Base-by-base conservation (phyloP, 1,140 invertebrate genomes). In the Grapholita molesta region DNA sequence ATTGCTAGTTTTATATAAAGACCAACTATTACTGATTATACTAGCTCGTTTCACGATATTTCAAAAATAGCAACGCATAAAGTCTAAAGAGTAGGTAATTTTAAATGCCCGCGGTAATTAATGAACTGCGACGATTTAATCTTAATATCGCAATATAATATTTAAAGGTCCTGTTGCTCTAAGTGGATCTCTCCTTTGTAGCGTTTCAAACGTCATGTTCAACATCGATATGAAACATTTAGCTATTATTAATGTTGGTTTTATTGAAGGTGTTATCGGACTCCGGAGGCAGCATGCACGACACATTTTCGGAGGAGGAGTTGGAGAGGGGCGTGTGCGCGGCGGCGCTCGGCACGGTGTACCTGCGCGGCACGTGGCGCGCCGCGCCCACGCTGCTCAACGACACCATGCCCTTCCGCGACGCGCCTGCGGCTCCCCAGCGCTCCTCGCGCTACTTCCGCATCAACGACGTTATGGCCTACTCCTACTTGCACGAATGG, bases 321-420 rank as follows among this genome's bases (percentile, higher is more conserved):
- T 33, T 91, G 8, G 78, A 72, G 0, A 72, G 71, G 2, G 82
- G 80, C 6, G 69, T 84, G 5, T 77, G 77, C 55, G 86, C 82
- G 21, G 93, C 97, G 7, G 83, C 97, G 1, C 85, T 97, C 0
- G 97, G 96, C 85, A 97, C 96, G 0, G 91, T 98, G 64, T 97
- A 98, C 83, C 95, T 98, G 81, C 97, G 97, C 78, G 95, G 75
- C 42, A 84, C 81, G 4, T 92, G 92, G 91, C 83, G 88, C 0
- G 76, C 86, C 33, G 75, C 89, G 25, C 90, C 91, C 57, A 92
- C 89, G 0, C 79, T 92, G 6, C 82, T 92, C 15, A 92, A 92
- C 66, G 88, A 82, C 0, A 84, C 86, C 3, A 61, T 57, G 21
- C 73, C 73, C 5, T 92, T 92, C 57, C 75, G 70, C 4, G 82